Base-by-base conservation (phyloP, 1,140 invertebrate genomes). In the Saccostrea cuccullata region DNA sequence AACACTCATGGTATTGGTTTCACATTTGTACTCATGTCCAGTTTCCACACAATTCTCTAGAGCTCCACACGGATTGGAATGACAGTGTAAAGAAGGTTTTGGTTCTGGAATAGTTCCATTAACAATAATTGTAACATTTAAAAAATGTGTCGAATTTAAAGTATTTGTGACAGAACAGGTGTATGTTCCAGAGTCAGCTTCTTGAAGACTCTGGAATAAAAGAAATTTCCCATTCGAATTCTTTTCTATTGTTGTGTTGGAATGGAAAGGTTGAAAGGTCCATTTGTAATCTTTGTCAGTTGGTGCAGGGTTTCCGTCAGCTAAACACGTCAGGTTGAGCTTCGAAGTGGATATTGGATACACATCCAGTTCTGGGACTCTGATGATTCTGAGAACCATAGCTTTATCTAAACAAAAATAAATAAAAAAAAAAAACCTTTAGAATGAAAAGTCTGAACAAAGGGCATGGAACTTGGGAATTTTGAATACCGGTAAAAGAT, bases 1-100 rank as follows among this genome's bases (percentile, higher is more conserved):
- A 73, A 30, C 67, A 73, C 23, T 23, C n/a, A 73, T 0, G 11
- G 8, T 12, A 23, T 73, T 73, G 23, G 67, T 73, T 30, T 73
- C 67, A 30, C 67, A 73, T 13, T 9, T 15, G 26, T 73, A 73
- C 6, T 23, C 23, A 23, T 26, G 67, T 26, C 67, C 67, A 4
- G 12, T 12, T 11, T 73, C 67, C 1, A 73, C 67, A 73, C 67
- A 73, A 3, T 26, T 73, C 26, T 64, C 15, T 15, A 64, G 13
- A n/a, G 60, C 60, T n/a, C 60, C 60, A n/a, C 60, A 64, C n/a
- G 60, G 60, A 64, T n/a, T 64, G 15, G 60, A 64, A n/a, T 64
- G 60, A 15, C 60, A 64, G 60, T 64, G 60, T n/a, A 64, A 64
- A 15, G 15, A n/a, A 64, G 13, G 13, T 5, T 15, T 15, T 15